These are phyloP conservation scores for Montipora cactus DNA, from an alignment of 64 coral and sea anemone species.

Conservation along the genomic window DNA sequence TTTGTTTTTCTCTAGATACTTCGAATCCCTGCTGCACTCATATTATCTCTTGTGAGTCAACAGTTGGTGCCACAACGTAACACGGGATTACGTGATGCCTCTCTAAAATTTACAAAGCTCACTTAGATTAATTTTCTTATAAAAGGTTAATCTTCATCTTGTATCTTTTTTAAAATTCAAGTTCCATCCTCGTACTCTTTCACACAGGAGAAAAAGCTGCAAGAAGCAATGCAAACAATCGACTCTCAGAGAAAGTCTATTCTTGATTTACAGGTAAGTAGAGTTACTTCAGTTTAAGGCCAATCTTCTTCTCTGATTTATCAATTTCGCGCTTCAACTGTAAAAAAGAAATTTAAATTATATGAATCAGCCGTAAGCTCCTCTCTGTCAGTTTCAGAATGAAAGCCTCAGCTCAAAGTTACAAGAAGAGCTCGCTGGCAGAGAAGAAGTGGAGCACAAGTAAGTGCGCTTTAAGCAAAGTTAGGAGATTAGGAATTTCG, in stretches of 20 bases:
- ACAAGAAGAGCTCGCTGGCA: conserved; percentile 85
- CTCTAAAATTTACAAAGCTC: no score
- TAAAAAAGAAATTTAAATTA: background rate
- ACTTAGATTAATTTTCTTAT: no score
- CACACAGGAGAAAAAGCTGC: conserved; percentile 88
- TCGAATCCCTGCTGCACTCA: no score
- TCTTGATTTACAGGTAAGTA: conserved; percentile 89
- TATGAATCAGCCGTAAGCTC: background rate
- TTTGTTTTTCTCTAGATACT: no score
- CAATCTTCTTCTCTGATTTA: no score
- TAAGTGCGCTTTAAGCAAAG: conserved; percentile 19
- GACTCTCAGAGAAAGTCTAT: conserved; percentile 95
- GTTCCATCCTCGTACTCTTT: no score
- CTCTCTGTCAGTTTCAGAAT: conserved; percentile 80
- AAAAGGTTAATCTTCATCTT: background rate
- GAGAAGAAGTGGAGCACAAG: conserved; percentile 94
- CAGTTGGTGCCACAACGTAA: no score
- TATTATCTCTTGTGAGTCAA: no score
- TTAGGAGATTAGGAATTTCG: background rate
- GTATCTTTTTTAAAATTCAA: background rate
- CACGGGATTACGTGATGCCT: no score
- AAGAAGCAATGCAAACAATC: conserved; percentile 85
- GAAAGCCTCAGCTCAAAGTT: conserved; percentile 92
- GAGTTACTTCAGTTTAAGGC: background rate
- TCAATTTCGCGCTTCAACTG: no score